Evolutionary conservation across 2,888 invertebrate genomes (phyloP).

Genomic region (Frankliniella intonsa): DNA sequence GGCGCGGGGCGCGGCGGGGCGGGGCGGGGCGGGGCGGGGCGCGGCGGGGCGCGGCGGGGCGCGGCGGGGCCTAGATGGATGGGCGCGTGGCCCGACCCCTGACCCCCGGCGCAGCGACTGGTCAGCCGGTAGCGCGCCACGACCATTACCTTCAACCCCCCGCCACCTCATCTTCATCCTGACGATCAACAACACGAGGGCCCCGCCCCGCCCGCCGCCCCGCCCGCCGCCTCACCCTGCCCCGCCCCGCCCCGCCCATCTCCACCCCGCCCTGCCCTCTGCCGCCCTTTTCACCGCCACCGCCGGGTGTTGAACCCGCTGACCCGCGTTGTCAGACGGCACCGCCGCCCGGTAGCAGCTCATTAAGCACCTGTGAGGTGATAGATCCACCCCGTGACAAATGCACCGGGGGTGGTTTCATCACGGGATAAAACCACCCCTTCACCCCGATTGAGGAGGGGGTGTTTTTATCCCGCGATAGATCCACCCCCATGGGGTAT

Average conservation of each 20-base stretch:
- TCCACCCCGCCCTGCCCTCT: neutral
- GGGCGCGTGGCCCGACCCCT: neutral
- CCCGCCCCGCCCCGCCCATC: neutral
- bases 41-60: no score
- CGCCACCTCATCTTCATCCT: neutral
- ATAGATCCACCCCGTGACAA: no score
- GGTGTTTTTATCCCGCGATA: no score
- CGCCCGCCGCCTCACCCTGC: neutral
- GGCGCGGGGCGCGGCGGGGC: no score
- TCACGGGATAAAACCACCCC: no score
- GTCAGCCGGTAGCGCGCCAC: neutral
- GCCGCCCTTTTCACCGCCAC: neutral
- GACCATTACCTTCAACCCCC: neutral
- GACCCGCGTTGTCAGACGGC: neutral
- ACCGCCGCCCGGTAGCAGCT: conserved; percentile 15
- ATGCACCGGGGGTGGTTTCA: no score
- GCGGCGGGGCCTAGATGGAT: neutral
- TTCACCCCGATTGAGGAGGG: no score
- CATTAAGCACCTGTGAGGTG: conserved; percentile 19
- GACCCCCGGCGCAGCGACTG: neutral
- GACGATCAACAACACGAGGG: no score
- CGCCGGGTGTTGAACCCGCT: conserved; percentile 15
- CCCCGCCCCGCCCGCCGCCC: no score
- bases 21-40: neutral
- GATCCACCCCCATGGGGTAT: no score